A percentile compares a stretch with the other conserved stretches of the same genome.
These are phyloP conservation scores for Chironex yamaguchii DNA, from an alignment of 30 jellyfish, hydroid and myxozoan genomes.

Conservation along the genomic window DNA sequence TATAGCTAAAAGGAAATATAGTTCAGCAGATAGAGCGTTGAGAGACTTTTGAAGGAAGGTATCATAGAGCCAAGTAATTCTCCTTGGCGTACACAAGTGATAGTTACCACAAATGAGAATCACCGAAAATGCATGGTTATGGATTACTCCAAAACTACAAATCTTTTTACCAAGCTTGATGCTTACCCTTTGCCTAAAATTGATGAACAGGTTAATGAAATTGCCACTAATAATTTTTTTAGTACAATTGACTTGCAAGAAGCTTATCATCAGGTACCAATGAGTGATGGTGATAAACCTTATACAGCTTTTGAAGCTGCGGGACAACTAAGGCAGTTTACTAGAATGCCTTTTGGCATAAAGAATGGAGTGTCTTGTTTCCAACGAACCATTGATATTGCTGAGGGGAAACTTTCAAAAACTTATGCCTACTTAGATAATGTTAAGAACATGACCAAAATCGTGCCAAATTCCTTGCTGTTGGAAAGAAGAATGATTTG, in stretches of 20 bases:
- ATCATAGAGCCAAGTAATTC: conserved; percentile 59
- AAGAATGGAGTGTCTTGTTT: not conserved
- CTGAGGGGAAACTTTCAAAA: not conserved
- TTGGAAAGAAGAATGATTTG: conserved; percentile 16
- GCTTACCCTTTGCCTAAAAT: conserved; percentile 62
- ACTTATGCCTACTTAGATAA: conserved; percentile 31
- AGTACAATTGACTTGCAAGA: conserved; percentile 6
- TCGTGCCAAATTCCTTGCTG: not conserved
- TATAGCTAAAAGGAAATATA: conserved; percentile 3
- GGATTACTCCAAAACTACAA: conserved; percentile 57
- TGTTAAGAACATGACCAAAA: not conserved
- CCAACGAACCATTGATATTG: conserved; percentile 29
- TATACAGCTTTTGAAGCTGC: conserved; percentile 57
- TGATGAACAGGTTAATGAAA: conserved; percentile 13
- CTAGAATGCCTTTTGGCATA: not conserved
- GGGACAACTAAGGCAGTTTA: conserved; percentile 7
- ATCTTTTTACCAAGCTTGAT: conserved; percentile 53
- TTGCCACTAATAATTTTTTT: conserved; percentile 1
- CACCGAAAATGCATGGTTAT: conserved; percentile 19
- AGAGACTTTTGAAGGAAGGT: not conserved
- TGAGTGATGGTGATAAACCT: not conserved
- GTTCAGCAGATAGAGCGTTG: conserved; percentile 17
- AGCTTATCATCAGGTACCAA: conserved; percentile 48
- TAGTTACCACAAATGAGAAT: conserved; percentile 26
- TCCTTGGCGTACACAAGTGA: conserved; percentile 59